phyloP scores from a whole-genome alignment of 2,797 vertebrate species.

The Semaprochilodus insignis region DNA sequence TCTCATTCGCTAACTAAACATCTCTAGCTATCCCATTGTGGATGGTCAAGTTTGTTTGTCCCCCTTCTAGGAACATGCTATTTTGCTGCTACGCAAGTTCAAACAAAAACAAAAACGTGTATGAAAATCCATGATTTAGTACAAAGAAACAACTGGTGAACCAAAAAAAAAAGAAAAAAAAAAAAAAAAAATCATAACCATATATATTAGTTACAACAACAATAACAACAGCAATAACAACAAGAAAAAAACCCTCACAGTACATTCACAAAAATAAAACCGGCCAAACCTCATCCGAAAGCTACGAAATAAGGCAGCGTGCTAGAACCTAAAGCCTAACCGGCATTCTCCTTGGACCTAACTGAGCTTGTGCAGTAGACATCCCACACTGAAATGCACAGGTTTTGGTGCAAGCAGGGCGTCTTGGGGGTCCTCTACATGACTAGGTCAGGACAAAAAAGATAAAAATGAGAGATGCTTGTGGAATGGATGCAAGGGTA shows the following conservation, averaged over 20 bases:
- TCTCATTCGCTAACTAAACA: neutral
- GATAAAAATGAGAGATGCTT: constrained; percentile 8
- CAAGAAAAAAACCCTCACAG: constrained; percentile 42
- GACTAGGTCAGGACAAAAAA: constrained; percentile 17
- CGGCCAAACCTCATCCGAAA: constrained; percentile 37
- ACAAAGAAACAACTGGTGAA: constrained; percentile 45
- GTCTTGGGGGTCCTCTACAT: constrained; percentile 10
- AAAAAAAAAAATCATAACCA: constrained; percentile 38
- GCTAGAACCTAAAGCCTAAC: constrained; percentile 59
- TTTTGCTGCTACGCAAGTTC: constrained; percentile 39
- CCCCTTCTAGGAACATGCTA: constrained; percentile 17
- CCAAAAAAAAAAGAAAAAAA: constrained; percentile 28
- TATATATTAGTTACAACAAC: constrained; percentile 26
- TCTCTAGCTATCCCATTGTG: neutral
- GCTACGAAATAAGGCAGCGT: constrained; percentile 59
- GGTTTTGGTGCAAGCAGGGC: constrained; percentile 14
- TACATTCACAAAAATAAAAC: constrained; percentile 59
- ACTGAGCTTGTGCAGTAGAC: constrained; percentile 37
- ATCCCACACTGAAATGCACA: constrained; percentile 16
- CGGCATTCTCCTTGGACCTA: constrained; percentile 32
- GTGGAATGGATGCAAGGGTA: constrained; percentile 34
- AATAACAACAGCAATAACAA: constrained; percentile 28
- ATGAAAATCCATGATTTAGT: constrained; percentile 53
- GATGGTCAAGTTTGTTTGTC: constrained; percentile 19
- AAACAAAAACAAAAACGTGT: constrained; percentile 41